Percentiles rank a stretch among this genome's conserved stretches.
Conservation (phyloP, 2,113 vertebrate species). For the Labrus mixtus region DNA sequence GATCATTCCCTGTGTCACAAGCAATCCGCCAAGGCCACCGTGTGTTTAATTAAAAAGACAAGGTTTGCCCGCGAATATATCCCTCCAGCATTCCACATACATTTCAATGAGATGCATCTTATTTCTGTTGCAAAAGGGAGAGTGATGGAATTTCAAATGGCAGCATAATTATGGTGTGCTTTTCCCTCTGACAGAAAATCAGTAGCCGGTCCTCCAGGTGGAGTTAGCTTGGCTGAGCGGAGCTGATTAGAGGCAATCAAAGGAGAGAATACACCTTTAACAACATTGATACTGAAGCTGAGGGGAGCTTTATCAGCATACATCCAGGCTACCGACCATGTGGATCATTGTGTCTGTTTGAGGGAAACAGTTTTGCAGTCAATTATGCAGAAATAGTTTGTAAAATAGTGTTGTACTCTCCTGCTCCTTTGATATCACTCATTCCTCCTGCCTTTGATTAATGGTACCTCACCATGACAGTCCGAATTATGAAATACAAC, state of each 20-base stretch:
- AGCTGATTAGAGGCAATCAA: constrained; percentile 81
- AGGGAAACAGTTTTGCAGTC: constrained; percentile 54
- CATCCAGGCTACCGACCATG: constrained; percentile 34
- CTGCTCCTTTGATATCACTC: constrained; percentile 29
- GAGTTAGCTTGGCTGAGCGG: constrained; percentile 70
- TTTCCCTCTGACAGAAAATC: constrained; percentile 83
- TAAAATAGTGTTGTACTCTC: constrained; percentile 28
- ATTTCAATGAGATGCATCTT: constrained; percentile 82
- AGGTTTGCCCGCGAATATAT: constrained; percentile 74
- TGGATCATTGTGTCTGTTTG: constrained; percentile 43
- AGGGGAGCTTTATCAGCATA: constrained; percentile 62
- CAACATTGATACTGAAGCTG: constrained; percentile 60
- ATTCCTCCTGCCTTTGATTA: constrained; percentile 35
- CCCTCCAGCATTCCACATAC: constrained; percentile 71
- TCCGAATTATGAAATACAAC: constrained; percentile 35
- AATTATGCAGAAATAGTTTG: constrained; percentile 52
- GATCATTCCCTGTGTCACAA: constrained; percentile 80
- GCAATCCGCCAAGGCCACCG: constrained; percentile 78
- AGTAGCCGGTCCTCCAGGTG: constrained; percentile 79
- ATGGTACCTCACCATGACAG: constrained; percentile 40
- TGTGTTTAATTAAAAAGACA: constrained; percentile 84
- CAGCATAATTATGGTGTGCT: constrained; percentile 80
- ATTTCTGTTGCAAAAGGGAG: constrained; percentile 69
- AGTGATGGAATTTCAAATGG: constrained; percentile 83
- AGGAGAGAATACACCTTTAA: constrained; percentile 77